These are phyloP conservation scores for Tineola bisselliella DNA, from an alignment of 2,888 invertebrate genomes.

Conservation along the genomic window DNA sequence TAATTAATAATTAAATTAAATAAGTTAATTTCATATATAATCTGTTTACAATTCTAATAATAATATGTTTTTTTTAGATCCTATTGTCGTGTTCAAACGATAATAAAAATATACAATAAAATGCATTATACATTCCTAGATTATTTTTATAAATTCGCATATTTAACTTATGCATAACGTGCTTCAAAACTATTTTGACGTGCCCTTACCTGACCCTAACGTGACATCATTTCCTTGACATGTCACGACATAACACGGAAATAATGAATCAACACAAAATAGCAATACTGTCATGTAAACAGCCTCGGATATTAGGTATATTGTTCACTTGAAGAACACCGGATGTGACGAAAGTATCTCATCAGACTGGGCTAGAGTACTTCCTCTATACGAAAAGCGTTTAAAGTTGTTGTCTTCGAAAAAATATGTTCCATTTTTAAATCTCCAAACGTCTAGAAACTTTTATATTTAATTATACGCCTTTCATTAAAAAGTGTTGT, in stretches of 20 bases:
- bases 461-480: too few relatives aligned
- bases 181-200: background rate
- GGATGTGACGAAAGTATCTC: background rate
- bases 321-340: background rate
- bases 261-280: constrained; percentile 13
- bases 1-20: too few relatives aligned
- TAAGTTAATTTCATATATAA: too few relatives aligned
- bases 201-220: background rate
- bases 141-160: background rate
- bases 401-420: background rate
- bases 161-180: background rate
- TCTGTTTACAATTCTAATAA: too few relatives aligned
- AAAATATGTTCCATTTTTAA: too few relatives aligned
- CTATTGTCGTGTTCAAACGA: too few relatives aligned
- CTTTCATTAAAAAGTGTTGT: too few relatives aligned
- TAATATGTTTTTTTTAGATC: too few relatives aligned
- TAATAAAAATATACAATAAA: too few relatives aligned
- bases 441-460: too few relatives aligned
- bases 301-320: constrained; percentile 6
- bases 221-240: constrained; percentile 1
- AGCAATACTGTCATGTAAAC: constrained; percentile 10
- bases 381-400: background rate
- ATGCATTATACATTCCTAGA: too few relatives aligned
- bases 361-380: background rate
- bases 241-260: constrained; percentile 7